Conservation (phyloP, 2,888 invertebrate genomes). For the Lepidocyrtoides sp. region DNA sequence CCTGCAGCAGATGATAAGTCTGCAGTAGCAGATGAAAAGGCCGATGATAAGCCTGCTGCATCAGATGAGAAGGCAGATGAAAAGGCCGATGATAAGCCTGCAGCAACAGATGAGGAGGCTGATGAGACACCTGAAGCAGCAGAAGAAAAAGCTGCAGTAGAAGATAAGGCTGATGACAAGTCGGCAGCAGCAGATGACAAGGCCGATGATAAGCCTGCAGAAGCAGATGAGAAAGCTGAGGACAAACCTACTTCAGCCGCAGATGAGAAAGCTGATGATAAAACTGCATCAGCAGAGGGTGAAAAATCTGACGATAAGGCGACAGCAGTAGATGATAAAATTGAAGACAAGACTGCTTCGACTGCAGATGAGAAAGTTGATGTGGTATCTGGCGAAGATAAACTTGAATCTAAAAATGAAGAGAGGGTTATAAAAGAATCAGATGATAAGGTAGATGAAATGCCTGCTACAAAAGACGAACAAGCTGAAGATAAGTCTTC, state of each 20-base stretch:
- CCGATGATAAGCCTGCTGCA: too few species aligned
- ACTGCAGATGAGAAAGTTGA: not conserved
- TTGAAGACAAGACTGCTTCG: not conserved
- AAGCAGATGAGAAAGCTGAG: not conserved
- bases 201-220: not conserved
- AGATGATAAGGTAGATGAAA: not conserved
- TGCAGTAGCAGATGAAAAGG: not conserved
- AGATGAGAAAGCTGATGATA: not conserved
- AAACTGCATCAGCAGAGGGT: not conserved
- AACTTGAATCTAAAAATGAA: too few species aligned
- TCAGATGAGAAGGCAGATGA: not conserved
- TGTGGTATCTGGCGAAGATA: not conserved
- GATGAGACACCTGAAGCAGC: not conserved
- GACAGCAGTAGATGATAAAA: not conserved
- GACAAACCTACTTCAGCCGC: not conserved
- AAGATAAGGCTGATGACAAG: not conserved
- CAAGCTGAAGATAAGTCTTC: not conserved
- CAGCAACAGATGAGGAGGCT: not conserved
- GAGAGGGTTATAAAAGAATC: too few species aligned
- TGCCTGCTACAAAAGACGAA: not conserved
- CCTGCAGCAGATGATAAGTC: too few species aligned
- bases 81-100: not conserved
- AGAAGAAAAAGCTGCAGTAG: not conserved
- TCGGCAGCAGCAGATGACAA: not conserved
- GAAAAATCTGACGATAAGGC: not conserved